Evolutionary conservation across 1,140 invertebrate species (phyloP).

Genomic region (Araneus ventricosus): DNA sequence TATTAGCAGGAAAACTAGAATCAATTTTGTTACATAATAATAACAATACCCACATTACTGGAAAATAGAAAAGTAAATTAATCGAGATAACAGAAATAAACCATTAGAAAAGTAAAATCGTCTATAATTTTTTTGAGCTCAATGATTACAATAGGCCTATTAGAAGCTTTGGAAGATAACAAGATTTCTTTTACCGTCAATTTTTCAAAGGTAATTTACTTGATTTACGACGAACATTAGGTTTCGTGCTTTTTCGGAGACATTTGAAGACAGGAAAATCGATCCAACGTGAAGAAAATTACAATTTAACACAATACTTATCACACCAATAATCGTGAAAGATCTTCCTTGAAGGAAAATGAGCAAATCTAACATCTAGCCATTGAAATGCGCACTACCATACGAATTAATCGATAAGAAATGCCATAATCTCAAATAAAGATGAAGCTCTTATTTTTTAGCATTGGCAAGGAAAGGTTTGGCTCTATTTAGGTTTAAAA

Average conservation of each 20-base stretch:
- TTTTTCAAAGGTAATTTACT: neutral
- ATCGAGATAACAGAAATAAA: too few species aligned
- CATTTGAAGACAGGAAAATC: conserved; percentile 22
- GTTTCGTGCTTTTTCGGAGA: neutral
- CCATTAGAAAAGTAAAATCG: too few species aligned
- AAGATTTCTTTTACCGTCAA: neutral
- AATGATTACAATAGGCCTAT: neutral
- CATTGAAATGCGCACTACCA: neutral
- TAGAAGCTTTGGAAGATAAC: neutral
- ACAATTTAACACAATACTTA: conserved; percentile 6
- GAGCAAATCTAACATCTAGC: neutral
- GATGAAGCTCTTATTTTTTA: too few species aligned
- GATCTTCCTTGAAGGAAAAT: neutral
- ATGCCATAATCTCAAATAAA: too few species aligned
- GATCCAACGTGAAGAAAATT: conserved; percentile 16
- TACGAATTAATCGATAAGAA: neutral
- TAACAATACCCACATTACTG: too few species aligned
- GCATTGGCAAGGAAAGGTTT: too few species aligned
- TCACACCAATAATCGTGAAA: neutral
- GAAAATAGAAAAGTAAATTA: too few species aligned
- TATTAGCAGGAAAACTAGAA: too few species aligned
- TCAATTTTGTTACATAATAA: too few species aligned
- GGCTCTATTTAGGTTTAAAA: too few species aligned
- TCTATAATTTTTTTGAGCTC: too few species aligned
- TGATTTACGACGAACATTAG: neutral